Percentiles rank a stretch among this genome's conserved stretches.
phyloP scores from a whole-genome alignment of 2,797 vertebrate genomes.

The Eulemur rubriventer region DNA sequence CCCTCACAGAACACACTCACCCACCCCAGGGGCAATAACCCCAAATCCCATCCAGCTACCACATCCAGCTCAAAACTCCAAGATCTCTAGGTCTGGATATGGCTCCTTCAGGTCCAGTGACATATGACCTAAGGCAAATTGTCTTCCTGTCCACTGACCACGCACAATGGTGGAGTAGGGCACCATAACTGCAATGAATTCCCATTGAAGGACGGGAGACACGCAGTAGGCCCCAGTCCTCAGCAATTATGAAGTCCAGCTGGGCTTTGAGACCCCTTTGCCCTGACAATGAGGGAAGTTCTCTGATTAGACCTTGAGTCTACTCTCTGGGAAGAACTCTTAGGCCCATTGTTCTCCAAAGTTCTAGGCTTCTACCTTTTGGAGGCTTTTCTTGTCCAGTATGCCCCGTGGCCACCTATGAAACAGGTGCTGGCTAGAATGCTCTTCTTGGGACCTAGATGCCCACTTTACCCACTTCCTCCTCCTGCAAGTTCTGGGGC shows the following conservation, averaged over 20 bases:
- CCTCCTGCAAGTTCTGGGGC: neutral
- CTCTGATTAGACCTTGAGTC: neutral
- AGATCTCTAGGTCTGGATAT: neutral
- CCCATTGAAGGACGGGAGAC: neutral
- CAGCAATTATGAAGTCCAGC: neutral
- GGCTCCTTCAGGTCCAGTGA: neutral
- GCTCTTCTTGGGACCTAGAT: neutral
- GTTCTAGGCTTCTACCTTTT: neutral
- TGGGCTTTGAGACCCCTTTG: neutral
- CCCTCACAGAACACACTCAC: neutral
- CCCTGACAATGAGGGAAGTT: neutral
- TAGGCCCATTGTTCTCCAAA: neutral
- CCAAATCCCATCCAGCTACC: neutral
- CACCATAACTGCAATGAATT: neutral
- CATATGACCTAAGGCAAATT: neutral
- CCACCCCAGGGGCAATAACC: neutral
- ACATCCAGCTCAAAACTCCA: neutral
- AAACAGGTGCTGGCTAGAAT: neutral
- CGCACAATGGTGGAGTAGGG: neutral
- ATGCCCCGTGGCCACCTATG: neutral
- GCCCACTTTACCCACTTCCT: neutral
- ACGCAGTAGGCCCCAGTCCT: neutral
- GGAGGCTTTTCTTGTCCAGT: neutral
- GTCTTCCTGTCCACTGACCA: neutral
- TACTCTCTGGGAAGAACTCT: neutral